Evolutionary conservation across 2,113 vertebrate species (phyloP).

Genomic region (Copsychus sechellarum): DNA sequence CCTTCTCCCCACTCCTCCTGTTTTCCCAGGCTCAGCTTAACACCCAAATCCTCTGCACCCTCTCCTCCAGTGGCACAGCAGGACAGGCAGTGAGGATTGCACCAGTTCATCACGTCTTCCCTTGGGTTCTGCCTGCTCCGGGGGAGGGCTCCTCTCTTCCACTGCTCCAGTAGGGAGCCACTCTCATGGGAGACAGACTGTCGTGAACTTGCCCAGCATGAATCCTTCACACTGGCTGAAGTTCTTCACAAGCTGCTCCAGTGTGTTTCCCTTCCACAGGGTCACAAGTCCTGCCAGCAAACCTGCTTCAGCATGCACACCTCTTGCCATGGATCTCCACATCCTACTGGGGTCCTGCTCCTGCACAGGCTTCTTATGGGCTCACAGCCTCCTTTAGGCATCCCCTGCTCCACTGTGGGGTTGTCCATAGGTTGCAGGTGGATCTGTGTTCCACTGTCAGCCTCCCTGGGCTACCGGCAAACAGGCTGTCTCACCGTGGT

Average conservation of each 20-base stretch:
- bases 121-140: background rate
- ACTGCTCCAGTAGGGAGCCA: background rate
- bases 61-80: rapidly evolving
- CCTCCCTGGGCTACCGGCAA: background rate
- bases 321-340: background rate
- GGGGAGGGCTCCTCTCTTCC: background rate
- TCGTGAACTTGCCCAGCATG: background rate
- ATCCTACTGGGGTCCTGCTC: background rate
- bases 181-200: background rate
- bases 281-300: background rate
- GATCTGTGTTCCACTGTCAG: no score
- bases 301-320: background rate
- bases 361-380: background rate
- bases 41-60: background rate
- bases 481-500: background rate
- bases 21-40: background rate
- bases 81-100: rapidly evolving
- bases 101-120: background rate
- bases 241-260: background rate
- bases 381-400: background rate
- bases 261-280: background rate
- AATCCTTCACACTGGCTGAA: background rate
- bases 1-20: rapidly evolving
- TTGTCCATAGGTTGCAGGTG: background rate
- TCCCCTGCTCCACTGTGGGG: background rate